A percentile compares a stretch with the other conserved stretches of the same genome.
Evolutionary conservation across 2,888 invertebrate genomes (phyloP).

Genomic region (Gnatocerus cornutus): DNA sequence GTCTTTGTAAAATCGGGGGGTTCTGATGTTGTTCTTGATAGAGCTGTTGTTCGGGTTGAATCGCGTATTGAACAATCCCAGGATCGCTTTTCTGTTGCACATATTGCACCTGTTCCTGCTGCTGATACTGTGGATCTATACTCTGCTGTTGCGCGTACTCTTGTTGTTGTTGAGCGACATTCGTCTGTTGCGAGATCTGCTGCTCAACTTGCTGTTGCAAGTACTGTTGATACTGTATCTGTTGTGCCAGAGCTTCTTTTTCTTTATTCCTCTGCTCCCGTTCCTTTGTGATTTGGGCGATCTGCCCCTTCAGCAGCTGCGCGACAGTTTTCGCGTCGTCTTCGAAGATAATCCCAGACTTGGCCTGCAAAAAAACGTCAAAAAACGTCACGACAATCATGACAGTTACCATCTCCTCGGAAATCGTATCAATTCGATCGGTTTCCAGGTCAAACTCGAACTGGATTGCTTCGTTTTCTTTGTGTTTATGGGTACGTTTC

Average conservation of each 20-base stretch:
- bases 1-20: constrained; percentile 59
- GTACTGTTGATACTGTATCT: constrained; percentile 74
- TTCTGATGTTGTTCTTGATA: constrained; percentile 54
- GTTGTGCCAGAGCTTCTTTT: constrained; percentile 71
- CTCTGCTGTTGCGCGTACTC: constrained; percentile 70
- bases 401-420: constrained; percentile 87
- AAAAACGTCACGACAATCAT: background rate
- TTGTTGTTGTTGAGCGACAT: constrained; percentile 67
- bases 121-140: constrained; percentile 54
- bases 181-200: constrained; percentile 64
- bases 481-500: constrained; percentile 96
- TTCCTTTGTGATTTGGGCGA: constrained; percentile 80
- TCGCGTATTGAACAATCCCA: constrained; percentile 34
- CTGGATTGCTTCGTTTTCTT: constrained; percentile 99
- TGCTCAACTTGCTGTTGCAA: constrained; percentile 76
- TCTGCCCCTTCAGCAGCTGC: constrained; percentile 92
- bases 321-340: constrained; percentile 95
- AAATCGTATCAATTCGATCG: constrained; percentile 95
- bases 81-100: constrained; percentile 54
- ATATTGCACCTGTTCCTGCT: constrained; percentile 55
- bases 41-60: constrained; percentile 52
- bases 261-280: constrained; percentile 73
- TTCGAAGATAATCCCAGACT: constrained; percentile 94
- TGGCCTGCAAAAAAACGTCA: constrained; percentile 73
- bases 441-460: constrained; percentile 95